Conservation (phyloP, 2,797 vertebrate genomes). For the Cynopterus sphinx region DNA sequence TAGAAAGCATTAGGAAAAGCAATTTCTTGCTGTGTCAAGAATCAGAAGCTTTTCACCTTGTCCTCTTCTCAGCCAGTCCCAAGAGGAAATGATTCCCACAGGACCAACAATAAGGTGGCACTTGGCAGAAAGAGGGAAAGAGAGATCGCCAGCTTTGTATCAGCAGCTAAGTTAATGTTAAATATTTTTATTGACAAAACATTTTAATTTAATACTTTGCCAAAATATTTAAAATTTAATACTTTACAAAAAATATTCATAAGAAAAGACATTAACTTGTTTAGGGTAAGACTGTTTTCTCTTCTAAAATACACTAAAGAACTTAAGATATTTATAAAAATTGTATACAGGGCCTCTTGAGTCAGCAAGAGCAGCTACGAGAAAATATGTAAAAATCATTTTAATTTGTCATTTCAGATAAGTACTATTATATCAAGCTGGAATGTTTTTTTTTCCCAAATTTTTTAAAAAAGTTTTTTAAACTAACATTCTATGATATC, state of each 20-base stretch:
- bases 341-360: not conserved
- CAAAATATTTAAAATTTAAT: not conserved
- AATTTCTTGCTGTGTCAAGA: not conserved
- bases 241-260: not conserved
- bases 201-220: not conserved
- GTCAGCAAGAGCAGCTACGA: not conserved
- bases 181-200: not conserved
- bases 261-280: not conserved
- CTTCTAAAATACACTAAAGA: not conserved
- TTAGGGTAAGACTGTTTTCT: slow-evolving; percentile 12
- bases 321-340: not conserved
- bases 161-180: not conserved
- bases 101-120: not conserved
- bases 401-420: not conserved
- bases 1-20: not conserved
- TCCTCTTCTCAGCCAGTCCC: not conserved
- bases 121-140: not conserved
- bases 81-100: not conserved
- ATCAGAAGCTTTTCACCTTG: not conserved
- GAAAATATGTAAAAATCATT: not conserved
- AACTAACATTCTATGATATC: not conserved
- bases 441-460: not conserved
- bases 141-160: not conserved
- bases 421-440: not conserved
- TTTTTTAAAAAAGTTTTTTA: not conserved